Base-by-base conservation (phyloP, 2,797 vertebrate species). In the Enteromius trimaculatus region DNA sequence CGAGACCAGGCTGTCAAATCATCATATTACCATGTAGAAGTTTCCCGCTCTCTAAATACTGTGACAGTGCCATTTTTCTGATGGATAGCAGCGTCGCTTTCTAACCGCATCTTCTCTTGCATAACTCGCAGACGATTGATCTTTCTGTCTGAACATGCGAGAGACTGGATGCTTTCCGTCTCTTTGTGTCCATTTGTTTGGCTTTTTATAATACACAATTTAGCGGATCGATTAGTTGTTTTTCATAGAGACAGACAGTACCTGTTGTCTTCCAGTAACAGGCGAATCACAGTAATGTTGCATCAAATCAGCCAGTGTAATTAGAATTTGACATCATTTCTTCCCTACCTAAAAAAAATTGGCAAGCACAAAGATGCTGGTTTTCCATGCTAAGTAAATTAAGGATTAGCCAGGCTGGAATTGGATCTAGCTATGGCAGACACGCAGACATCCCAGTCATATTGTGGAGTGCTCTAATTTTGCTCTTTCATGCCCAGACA, bases 211-310 rank as follows among this genome's bases (percentile, higher is more conserved):
- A 87, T 79, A 80, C 87, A 89, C 90, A 87, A 85, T 91, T 90
- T 84, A 88, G 87, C 86, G 90, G 92, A 94, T 92, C 92, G 91
- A 94, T 93, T 90, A 91, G 88, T 88, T 88, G 88, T 90, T 92
- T 82, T 86, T 84, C 69, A 76, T 29, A 39, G 88, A 90, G 89
- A 93, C 90, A 92, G 87, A 87, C 93, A 90, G 88, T 81, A 89
- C 83, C 68, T 85, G 89, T 92, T 92, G 86, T 88, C 86, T 70
- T 77, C 82, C 77, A 83, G 79, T 85, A 90, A 87, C 79, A 80
- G 79, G 51, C 81, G 68, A 77, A 70, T 76, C 49, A 55, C 70
- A 68, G 79, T 62, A 78, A 78, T 78, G 75, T 82, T 82, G 58
- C 84, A 85, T 62, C 70, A 74, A 87, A 86, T 84, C 78, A 82